phyloP scores from a whole-genome alignment of 53 echinoderm and acorn worm genomes.

The Paracentrotus lividus region DNA sequence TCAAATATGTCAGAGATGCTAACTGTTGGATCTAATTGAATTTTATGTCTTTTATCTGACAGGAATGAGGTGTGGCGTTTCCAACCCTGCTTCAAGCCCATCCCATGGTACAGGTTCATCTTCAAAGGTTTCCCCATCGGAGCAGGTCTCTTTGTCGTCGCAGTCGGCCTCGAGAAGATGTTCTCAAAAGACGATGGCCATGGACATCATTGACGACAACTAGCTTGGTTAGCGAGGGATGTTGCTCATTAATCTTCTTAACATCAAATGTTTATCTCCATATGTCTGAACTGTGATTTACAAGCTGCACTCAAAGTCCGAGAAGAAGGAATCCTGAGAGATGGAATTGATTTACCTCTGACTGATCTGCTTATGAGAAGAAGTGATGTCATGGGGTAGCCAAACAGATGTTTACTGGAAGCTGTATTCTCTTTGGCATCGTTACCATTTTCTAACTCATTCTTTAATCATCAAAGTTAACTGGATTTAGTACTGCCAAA shows the following conservation, averaged over 20 bases:
- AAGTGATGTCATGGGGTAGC: not conserved
- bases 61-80: slow-evolving; percentile 98
- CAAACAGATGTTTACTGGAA: not conserved
- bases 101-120: slow-evolving; percentile 69
- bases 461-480: not conserved
- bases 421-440: too few relatives aligned
- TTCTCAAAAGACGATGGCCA: slow-evolving; percentile 78
- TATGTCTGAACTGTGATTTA: slow-evolving; percentile 63
- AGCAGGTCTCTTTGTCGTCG: slow-evolving; percentile 81
- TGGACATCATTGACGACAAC: slow-evolving; percentile 77
- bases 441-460: not conserved
- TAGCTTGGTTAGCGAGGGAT: slow-evolving; percentile 50
- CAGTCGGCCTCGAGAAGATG: slow-evolving; percentile 82
- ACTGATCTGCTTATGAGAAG: not conserved
- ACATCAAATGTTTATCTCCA: not conserved
- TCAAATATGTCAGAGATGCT: not conserved
- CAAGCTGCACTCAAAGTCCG: slow-evolving; percentile 23
- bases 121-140: slow-evolving; percentile 88
- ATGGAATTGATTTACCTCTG: not conserved
- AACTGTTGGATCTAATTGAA: not conserved
- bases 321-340: not conserved
- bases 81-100: slow-evolving; percentile 78
- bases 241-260: not conserved
- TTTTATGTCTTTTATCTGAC: not conserved
- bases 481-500: not conserved